Percentiles rank a stretch among this genome's conserved stretches.
Evolutionary conservation across 2,113 vertebrate species (phyloP).

Genomic region (Dasypus novemcinctus): DNA sequence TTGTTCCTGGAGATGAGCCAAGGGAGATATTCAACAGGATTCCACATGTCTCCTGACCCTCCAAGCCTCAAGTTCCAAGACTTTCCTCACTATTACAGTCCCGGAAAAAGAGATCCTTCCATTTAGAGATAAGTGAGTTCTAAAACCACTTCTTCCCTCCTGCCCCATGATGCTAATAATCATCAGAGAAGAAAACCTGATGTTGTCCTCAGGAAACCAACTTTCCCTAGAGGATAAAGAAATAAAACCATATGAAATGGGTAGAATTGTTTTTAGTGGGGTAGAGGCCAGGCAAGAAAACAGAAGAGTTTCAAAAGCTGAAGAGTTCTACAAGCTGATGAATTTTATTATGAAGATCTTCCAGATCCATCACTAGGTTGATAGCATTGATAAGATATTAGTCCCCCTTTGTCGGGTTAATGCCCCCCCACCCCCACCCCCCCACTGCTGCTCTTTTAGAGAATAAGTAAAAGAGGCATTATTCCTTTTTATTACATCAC

Average conservation of each 20-base stretch:
- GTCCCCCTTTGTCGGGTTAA: neutral
- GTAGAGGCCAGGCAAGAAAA: neutral
- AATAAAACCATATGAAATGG: neutral
- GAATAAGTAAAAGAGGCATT: neutral
- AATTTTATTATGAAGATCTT: neutral
- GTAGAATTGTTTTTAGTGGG: neutral
- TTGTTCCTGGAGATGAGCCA: neutral
- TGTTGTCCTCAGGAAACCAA: neutral
- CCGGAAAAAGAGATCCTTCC: slow-evolving; percentile 13
- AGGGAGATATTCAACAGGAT: neutral
- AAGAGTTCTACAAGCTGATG: neutral
- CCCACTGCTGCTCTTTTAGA: neutral
- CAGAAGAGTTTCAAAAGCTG: slow-evolving; percentile 8
- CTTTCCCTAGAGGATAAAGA: slow-evolving; percentile 36
- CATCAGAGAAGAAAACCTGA: slow-evolving; percentile 40
- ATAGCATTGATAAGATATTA: neutral
- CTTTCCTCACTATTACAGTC: neutral
- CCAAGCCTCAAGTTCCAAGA: neutral
- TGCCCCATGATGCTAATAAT: neutral
- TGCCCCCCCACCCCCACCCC: neutral
- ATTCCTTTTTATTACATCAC: neutral
- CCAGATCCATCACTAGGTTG: neutral
- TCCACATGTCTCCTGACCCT: neutral
- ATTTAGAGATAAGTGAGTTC: neutral
- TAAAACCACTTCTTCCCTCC: neutral